These are phyloP conservation scores for Rhinichthys osculus DNA, from an alignment of 2,797 vertebrate species.

Conservation along the genomic window DNA sequence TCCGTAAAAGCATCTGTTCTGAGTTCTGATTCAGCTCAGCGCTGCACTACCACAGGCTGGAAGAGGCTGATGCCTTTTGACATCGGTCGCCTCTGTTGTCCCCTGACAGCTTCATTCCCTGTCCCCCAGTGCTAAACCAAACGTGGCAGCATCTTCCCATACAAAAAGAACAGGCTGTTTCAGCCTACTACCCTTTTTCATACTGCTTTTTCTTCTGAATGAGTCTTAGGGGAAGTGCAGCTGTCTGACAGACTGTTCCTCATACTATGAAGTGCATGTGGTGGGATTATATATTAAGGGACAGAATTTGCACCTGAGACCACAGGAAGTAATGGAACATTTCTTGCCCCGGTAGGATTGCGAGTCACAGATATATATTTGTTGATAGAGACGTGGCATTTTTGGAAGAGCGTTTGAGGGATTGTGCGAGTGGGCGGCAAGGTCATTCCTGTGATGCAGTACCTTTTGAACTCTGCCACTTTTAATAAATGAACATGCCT, in stretches of 20 bases:
- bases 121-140: constrained; percentile 21
- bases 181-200: neutral
- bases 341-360: constrained; percentile 12
- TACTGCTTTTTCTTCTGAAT: constrained; percentile 1
- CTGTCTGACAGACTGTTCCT: constrained; percentile 2
- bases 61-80: constrained; percentile 25
- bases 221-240: constrained; percentile 18
- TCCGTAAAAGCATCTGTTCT: constrained; percentile 16
- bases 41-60: neutral
- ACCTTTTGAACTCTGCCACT: constrained; percentile 26
- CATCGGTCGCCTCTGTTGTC: neutral
- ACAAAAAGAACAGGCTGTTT: neutral
- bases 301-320: constrained; percentile 18
- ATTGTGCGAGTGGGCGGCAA: neutral
- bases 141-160: constrained; percentile 26
- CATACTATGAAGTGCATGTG: neutral
- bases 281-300: constrained; percentile 24
- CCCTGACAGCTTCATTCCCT: constrained; percentile 15
- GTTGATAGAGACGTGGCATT: neutral
- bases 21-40: constrained; percentile 5
- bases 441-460: constrained; percentile 11
- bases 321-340: constrained; percentile 18
- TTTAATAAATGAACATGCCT: constrained; percentile 22
- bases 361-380: constrained; percentile 20
- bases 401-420: neutral